Base-by-base conservation (phyloP, 2,797 vertebrate genomes). In the Macroramphosus scolopax region DNA sequence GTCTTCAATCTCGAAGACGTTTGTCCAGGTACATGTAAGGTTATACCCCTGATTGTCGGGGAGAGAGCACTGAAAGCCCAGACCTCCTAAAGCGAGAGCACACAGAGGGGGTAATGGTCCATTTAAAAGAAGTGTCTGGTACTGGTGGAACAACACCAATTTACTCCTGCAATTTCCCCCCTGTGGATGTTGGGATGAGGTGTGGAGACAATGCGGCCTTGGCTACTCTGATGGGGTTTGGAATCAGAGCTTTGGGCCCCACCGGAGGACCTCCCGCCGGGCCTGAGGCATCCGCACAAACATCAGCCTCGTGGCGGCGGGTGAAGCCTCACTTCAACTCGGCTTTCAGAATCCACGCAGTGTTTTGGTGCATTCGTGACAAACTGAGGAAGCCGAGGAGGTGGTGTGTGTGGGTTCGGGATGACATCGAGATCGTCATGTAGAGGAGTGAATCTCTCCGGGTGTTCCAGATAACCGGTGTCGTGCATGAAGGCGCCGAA, bases 151-250 rank as follows among this genome's bases (percentile, higher is more conserved):
- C 82, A 85, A 82, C 72, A 81, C 75, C 83, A 81, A 86, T 85
- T 86, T 85, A 59, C 74, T 61, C 44, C 51, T 5, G 73, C 82
- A 82, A 85, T 88, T 84, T 86, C 65, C 86, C 85, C 72, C 85
- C 86, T 55, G 77, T 26, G 17, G 82, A 63, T 72, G 63, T 54
- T 38, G 52, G 77, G 78, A 88, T 87, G 83, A 84, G 70, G 67
- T 83, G 65, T 61, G 61, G 53, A 51, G 75, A 69, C 14, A 30
- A 31, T 17, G 41, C 28, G 24, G 14, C 58, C 8, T 38, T 68
- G 72, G 58, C 53, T 53, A 60, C 68, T 72, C 60, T 62, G 56
- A 63, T 47, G 53, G 73, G 55, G 45, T 24, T 25, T 61, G 37
- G 49, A 74, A 35, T 57, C 44, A 47, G 47, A 71, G 73, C 51